Base-by-base conservation (phyloP, 2,797 vertebrate species). In the Pyrocephalus nanus region DNA sequence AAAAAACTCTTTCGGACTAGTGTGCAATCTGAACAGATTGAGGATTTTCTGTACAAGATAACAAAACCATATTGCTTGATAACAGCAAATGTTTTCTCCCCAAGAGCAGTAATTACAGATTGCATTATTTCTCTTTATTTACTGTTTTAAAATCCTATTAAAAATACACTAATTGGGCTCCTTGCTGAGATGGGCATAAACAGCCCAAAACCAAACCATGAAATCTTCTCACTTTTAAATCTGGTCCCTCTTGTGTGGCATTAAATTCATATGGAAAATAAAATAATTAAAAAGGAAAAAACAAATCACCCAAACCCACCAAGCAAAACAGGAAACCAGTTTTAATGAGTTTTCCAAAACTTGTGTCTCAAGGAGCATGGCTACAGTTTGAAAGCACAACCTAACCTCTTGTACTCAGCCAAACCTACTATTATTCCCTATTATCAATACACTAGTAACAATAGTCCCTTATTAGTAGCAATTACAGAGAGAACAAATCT, bases 101-200 rank as follows among this genome's bases (percentile, higher is more conserved):
- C 83, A 74, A 65, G 55, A 95, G 77, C 36, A 57, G 50, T 76
- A 88, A 95, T 92, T 96, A 96, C 9, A 94, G 60, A 92, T 55
- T 54, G 67, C 19, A 67, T 74, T 94, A 84, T 86, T 88, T 90
- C 55, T 92, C 60, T 74, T 86, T 81, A 95, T 86, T 93, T 86
- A 86, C 48, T 75, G 34, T 81, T 95, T 86, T 64, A 77, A 96
- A 93, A 90, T 60, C 55, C 73, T 76, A 86, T 73, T 86, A 92
- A 88, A 88, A 95, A 73, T 30, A 73, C 36, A 87, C 48, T 93
- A 93, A 96, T 69, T 94, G 80, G 67, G 89, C 73, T 86, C 53
- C 76, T 85, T 88, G 89, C 87, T 77, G 75, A 88, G 64, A 77
- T 23, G 22, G 48, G 36, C 47, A 72, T 81, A 90, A 92, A 88